Conservation (phyloP, 2,888 invertebrate species). For the Dicyrtoma fusca region DNA sequence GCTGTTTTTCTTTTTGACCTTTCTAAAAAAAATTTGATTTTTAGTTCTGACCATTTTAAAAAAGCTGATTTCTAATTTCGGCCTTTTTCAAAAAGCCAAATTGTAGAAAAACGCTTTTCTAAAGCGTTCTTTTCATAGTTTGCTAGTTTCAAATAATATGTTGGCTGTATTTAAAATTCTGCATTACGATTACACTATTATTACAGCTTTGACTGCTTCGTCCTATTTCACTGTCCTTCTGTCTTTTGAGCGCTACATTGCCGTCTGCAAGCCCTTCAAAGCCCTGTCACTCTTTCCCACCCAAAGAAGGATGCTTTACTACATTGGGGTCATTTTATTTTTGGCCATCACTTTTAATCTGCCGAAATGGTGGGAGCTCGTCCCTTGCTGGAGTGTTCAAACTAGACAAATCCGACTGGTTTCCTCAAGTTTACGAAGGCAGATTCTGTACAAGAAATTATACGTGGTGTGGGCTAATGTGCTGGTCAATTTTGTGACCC, state of each 20-base stretch:
- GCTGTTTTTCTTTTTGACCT: no score
- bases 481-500: slow-evolving; percentile 15
- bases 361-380: slow-evolving; percentile 23
- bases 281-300: neutral
- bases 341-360: slow-evolving; percentile 11
- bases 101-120: no score
- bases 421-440: no score
- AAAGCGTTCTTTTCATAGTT: no score
- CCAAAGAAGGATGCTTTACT: neutral
- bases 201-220: slow-evolving; percentile 11
- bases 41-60: no score
- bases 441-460: neutral
- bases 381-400: no score
- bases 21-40: no score
- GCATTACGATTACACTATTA: neutral
- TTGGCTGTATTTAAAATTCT: neutral
- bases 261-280: slow-evolving; percentile 18
- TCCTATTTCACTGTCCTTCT: slow-evolving; percentile 17
- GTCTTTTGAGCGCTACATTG: slow-evolving; percentile 11
- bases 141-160: no score
- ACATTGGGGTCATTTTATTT: neutral
- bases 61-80: no score
- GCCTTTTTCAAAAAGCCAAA: no score
- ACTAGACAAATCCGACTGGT: slow-evolving; percentile 4
- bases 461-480: slow-evolving; percentile 11